Percentiles rank a stretch among this genome's conserved stretches.
phyloP scores from a whole-genome alignment of 1,140 invertebrate species.

The Drosophila kepulauana region DNA sequence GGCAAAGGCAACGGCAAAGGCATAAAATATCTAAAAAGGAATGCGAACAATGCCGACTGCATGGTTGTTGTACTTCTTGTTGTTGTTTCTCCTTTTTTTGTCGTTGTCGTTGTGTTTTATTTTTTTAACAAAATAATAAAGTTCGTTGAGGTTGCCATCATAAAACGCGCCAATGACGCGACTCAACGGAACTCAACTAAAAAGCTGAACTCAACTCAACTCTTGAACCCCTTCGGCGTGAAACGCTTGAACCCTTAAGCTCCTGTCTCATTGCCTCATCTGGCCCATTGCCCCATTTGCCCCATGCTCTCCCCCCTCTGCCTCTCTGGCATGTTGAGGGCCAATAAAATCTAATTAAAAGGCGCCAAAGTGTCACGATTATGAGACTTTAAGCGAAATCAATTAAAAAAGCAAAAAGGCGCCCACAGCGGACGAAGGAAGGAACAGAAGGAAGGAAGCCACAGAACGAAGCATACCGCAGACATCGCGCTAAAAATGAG shows the following conservation, averaged over 20 bases:
- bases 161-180: slow-evolving; percentile 79
- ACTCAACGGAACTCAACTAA: slow-evolving; percentile 51
- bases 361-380: slow-evolving; percentile 82
- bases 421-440: neutral
- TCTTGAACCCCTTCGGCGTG: neutral
- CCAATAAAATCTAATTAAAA: slow-evolving; percentile 84
- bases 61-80: slow-evolving; percentile 23
- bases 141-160: slow-evolving; percentile 65
- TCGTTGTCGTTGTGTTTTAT: slow-evolving; percentile 7
- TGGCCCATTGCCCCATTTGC: neutral
- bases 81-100: slow-evolving; percentile 22
- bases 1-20: slow-evolving; percentile 17
- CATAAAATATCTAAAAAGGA: slow-evolving; percentile 57
- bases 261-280: neutral
- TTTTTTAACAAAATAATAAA: slow-evolving; percentile 69
- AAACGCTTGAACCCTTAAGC: slow-evolving; percentile 8
- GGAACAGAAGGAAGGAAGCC: slow-evolving; percentile 4
- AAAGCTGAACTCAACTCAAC: neutral
- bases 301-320: neutral
- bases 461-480: neutral
- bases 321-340: slow-evolving; percentile 65
- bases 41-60: slow-evolving; percentile 58
- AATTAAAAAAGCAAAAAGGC: slow-evolving; percentile 65
- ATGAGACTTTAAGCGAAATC: slow-evolving; percentile 81
- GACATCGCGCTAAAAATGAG: slow-evolving; percentile 2